Evolutionary conservation across 2,113 vertebrate genomes (phyloP).

Genomic region (Galeopterus variegatus): DNA sequence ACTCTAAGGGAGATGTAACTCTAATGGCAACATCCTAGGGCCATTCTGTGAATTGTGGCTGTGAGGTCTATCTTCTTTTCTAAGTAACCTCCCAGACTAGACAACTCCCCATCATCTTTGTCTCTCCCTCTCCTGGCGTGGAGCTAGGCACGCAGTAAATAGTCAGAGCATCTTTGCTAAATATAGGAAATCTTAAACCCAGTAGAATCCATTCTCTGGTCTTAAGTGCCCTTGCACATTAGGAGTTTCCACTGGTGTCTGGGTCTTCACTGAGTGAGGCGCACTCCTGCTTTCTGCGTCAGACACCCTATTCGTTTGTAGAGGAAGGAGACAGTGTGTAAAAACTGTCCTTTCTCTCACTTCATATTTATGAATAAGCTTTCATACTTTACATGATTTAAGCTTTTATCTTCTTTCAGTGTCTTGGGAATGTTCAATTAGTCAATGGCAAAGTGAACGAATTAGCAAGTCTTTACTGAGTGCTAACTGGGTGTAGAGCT

Average conservation of each 20-base stretch:
- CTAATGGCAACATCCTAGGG: neutral
- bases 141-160: neutral
- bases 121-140: neutral
- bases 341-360: neutral
- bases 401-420: constrained; percentile 3
- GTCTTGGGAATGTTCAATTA: constrained; percentile 59
- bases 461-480: constrained; percentile 75
- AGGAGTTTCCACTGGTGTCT: neutral
- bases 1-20: neutral
- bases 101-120: neutral
- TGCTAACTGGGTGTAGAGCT: constrained; percentile 50
- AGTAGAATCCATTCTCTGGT: neutral
- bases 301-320: neutral
- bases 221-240: neutral
- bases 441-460: constrained; percentile 61
- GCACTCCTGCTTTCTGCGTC: neutral
- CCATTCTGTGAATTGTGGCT: neutral
- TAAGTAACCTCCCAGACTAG: neutral
- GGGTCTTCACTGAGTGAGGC: neutral
- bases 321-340: neutral
- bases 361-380: constrained; percentile 60
- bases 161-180: neutral
- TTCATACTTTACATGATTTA: constrained; percentile 22
- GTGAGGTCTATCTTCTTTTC: neutral
- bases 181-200: neutral